Evolutionary conservation across 2,888 invertebrate species (phyloP).

Genomic region (Drosophila meridionalis): DNA sequence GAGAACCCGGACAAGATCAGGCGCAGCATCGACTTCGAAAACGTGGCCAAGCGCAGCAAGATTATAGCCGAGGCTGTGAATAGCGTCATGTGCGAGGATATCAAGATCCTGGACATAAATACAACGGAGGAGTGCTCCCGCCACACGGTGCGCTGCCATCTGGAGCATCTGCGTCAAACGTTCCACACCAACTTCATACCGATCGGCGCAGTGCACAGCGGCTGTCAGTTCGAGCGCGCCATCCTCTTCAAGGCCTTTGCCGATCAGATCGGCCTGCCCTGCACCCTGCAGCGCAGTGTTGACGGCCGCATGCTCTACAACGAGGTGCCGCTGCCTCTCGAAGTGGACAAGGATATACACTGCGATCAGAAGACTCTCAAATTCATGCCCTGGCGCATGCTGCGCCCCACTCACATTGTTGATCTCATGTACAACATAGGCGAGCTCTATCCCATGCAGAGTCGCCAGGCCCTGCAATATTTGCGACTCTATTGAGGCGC

Average conservation of each 20-base stretch:
- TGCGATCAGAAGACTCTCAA: constrained; percentile 75
- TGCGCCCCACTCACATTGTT: constrained; percentile 88
- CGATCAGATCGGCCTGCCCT: constrained; percentile 88
- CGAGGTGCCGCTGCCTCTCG: constrained; percentile 87
- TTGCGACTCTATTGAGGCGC: constrained; percentile 66
- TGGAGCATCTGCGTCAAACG: constrained; percentile 85
- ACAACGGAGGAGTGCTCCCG: constrained; percentile 86
- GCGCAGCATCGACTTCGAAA: constrained; percentile 78
- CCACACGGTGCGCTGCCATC: constrained; percentile 84
- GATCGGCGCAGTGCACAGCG: constrained; percentile 87
- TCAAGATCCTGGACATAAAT: constrained; percentile 74
- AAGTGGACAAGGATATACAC: constrained; percentile 70
- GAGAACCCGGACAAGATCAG: constrained; percentile 62
- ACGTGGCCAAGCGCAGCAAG: constrained; percentile 77
- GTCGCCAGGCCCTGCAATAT: constrained; percentile 81
- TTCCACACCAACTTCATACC: constrained; percentile 86
- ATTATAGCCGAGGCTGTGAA: constrained; percentile 86
- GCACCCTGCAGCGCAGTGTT: constrained; percentile 87
- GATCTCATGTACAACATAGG: constrained; percentile 86
- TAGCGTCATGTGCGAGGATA: constrained; percentile 57
- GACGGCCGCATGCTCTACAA: constrained; percentile 87
- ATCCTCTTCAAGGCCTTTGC: constrained; percentile 88
- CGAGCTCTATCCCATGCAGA: constrained; percentile 81
- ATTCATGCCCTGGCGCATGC: constrained; percentile 86
- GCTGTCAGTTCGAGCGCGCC: constrained; percentile 88